These are phyloP conservation scores for Tridacna gigas DNA, from an alignment of 2,888 invertebrate genomes.

Conservation along the genomic window DNA sequence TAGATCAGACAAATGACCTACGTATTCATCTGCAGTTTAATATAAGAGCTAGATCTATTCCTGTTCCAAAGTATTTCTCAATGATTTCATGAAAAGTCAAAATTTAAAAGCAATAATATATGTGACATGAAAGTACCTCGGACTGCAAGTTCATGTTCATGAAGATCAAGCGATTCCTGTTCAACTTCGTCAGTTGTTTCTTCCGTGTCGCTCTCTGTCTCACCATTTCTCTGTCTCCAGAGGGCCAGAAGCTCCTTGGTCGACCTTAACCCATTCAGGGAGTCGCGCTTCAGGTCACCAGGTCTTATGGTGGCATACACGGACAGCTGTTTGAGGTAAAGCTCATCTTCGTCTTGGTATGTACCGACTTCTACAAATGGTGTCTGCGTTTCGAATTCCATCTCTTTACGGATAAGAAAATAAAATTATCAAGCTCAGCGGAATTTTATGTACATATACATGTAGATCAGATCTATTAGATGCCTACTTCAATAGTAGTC, in stretches of 20 bases:
- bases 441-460: too few species aligned
- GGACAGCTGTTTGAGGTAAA: conserved; percentile 46
- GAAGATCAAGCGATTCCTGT: conserved; percentile 3
- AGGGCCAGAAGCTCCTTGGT: neutral
- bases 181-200: neutral
- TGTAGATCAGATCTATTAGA: too few species aligned
- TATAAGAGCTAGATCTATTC: too few species aligned
- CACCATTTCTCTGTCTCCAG: neutral
- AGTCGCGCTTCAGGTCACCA: conserved; percentile 45
- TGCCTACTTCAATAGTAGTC: too few species aligned
- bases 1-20: too few species aligned
- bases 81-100: too few species aligned
- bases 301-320: conserved; percentile 61
- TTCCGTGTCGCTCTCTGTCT: neutral
- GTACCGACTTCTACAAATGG: neutral
- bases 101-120: too few species aligned
- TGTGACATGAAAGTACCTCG: conserved; percentile 37
- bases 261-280: neutral
- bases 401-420: neutral
- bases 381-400: conserved; percentile 5
- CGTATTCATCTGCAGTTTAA: too few species aligned
- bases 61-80: too few species aligned
- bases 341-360: conserved; percentile 48
- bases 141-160: conserved; percentile 47
- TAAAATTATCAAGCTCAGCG: too few species aligned